Base-by-base conservation (phyloP, 1,140 invertebrate species). In the Dreissena polymorpha region DNA sequence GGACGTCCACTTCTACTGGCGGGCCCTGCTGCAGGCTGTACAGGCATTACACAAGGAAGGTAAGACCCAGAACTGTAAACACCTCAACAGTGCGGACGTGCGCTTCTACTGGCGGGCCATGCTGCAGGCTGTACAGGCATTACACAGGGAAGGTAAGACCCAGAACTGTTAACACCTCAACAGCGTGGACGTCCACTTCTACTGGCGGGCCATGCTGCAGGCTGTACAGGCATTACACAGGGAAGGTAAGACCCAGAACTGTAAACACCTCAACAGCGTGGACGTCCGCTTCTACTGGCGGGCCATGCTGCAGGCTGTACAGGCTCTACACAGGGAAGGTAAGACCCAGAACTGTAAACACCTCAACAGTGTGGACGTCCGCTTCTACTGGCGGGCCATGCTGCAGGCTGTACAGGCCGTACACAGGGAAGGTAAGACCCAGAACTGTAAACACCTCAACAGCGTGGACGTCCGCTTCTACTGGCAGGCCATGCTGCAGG, bases 381-480 rank as follows among this genome's bases (percentile, higher is more conserved):
- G 97, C 86, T 97, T 96, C 92, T 98, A 98, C 94, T 99, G 98
- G 97, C 95, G 95, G 88, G 96, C 98, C 93, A 99, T 99, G 97
- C 93, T 99, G 39, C 94, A 95, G 71, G 97, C 97, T 85, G 98
- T 99, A 0, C 94, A 96, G 89, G 96, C n/a, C n/a, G n/a, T n/a
- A n/a, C n/a, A n/a, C n/a, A n/a, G n/a, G n/a, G n/a, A n/a, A n/a
- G n/a, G n/a, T n/a, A n/a, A 82, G 51, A 81, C 87, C 64, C 87
- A 92, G 73, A 85, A 91, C 77, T 67, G 95, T 71, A 92, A 94
- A 86, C 91, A 94, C 89, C 88, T 96, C 87, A 94, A 95, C 86
- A 91, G 95, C 55, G 85, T 91, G 14, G 96, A 91, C 90, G 96
- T 98, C 53, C 94, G 97, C 86, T 97, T 96, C 92, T 98, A 98